Conservation (phyloP, 2,888 invertebrate species). For the Eupithecia vulgata region DNA sequence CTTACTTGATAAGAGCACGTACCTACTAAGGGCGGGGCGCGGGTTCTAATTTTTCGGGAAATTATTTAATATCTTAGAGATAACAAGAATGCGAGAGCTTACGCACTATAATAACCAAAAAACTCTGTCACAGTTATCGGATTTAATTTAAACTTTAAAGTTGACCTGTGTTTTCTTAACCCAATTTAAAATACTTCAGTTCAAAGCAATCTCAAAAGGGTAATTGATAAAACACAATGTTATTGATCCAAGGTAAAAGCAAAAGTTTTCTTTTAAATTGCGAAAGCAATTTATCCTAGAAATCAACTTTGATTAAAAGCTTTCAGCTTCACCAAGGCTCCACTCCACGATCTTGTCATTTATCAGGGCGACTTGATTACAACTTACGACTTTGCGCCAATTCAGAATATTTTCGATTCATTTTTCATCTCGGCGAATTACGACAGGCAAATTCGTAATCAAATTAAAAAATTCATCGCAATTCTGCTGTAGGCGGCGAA, state of each 20-base stretch:
- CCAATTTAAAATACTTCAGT: background rate
- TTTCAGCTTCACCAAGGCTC: conserved; percentile 1
- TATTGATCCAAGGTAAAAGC: conserved; percentile 7
- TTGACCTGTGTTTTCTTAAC: background rate
- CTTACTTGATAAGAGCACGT: no score
- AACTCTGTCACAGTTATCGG: background rate
- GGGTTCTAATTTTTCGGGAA: no score
- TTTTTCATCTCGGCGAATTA: conserved; percentile 52
- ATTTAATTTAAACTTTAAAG: background rate
- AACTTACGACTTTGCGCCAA: conserved; percentile 29
- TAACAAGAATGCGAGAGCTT: no score
- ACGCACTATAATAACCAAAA: no score
- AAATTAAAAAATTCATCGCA: conserved; percentile 65
- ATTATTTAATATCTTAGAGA: no score
- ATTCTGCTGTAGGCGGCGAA: conserved; percentile 26
- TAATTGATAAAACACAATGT: conserved; percentile 1
- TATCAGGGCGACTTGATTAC: conserved; percentile 28
- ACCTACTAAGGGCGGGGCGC: no score
- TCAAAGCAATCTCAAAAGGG: background rate
- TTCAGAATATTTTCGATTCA: conserved; percentile 35
- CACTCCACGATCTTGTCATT: conserved; percentile 16
- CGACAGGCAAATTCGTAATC: conserved; percentile 57
- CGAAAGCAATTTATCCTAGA: background rate
- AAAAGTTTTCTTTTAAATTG: conserved; percentile 10
- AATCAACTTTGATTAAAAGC: conserved; percentile 18